Evolutionary conservation across 1,140 invertebrate genomes (phyloP), one percentile per base, ranked within the genome.

Genomic region (Drosophila fuyamai): DNA sequence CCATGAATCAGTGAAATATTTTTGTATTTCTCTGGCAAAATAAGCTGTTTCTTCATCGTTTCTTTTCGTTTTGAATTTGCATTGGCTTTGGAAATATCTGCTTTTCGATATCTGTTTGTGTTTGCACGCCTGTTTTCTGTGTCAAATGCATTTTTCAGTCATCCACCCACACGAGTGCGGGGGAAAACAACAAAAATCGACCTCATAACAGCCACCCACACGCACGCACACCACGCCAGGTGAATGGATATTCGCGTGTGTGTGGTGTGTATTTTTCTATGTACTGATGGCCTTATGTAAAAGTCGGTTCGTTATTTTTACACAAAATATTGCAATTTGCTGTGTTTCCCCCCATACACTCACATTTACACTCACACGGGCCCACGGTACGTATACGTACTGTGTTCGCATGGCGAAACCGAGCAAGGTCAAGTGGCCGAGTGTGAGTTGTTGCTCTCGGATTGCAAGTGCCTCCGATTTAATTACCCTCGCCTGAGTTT

Each of bases 91-190:
- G 14, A 41, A 43, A 44, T 47, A 23, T 44, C 23, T 65, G 61
- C 38, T 13, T 38, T 50, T 4, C 57, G 5, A 32, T 43, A 35
- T 44, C 41, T 60, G 1, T 36, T 16, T 46, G 32, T 62, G 41
- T 44, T 46, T 43, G 9, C 44, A 66, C 14, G 16, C 18, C 14
- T 59, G 38, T 50, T 81, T 82, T 88, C 71, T 86, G 84, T 86
- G 83, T 88, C 83, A 83, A 88, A 79, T 86, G 83, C 83, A 86
- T 86, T 86, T 86, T 88, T 66, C 83, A 86, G 83, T 88, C 83
- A 86, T 88, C 79, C 76, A 61, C 80, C 79, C 48, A 51, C 80
- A 61, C 23, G 41, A 13, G 32, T 7, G 8, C 29, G 48, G 32
- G 50, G 9, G 16, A 12, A 53, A 53, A 44, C 23, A 68, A 50